phyloP scores from a whole-genome alignment of 2,888 invertebrate species.

The Himalopsyche japonica region DNA sequence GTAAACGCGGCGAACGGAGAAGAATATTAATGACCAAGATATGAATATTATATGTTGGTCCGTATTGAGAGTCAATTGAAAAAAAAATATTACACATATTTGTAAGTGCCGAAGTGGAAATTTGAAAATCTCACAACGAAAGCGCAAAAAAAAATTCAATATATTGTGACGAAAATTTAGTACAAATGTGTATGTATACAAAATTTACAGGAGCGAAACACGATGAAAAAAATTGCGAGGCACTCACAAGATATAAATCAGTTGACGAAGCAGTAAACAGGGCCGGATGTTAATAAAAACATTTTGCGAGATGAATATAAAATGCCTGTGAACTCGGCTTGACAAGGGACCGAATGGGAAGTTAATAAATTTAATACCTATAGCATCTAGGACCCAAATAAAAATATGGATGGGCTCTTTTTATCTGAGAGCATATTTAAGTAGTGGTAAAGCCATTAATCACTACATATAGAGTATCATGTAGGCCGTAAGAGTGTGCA shows the following conservation, averaged over 20 bases:
- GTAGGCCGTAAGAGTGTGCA: too few species aligned
- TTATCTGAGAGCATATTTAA: not conserved
- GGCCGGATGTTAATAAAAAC: not conserved
- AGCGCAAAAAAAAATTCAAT: too few species aligned
- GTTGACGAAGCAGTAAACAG: not conserved
- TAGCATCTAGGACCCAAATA: not conserved
- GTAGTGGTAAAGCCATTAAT: not conserved
- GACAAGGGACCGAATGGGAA: not conserved
- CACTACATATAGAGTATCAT: not conserved
- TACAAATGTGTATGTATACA: too few species aligned
- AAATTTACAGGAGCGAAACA: not conserved
- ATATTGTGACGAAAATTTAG: too few species aligned
- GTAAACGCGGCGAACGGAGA: too few species aligned
- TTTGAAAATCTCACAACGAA: too few species aligned
- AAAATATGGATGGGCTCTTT: not conserved
- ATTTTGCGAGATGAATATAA: not conserved
- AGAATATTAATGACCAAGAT: too few species aligned
- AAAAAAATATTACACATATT: too few species aligned
- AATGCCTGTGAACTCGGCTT: not conserved
- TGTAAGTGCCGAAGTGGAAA: too few species aligned
- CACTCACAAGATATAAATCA: not conserved
- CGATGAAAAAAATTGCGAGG: not conserved
- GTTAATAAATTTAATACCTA: not conserved
- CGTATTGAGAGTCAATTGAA: too few species aligned
- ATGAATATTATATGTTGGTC: too few species aligned